Evolutionary conservation across 2,797 vertebrate species (phyloP).

Genomic region (Spinibarbus caldwelli): DNA sequence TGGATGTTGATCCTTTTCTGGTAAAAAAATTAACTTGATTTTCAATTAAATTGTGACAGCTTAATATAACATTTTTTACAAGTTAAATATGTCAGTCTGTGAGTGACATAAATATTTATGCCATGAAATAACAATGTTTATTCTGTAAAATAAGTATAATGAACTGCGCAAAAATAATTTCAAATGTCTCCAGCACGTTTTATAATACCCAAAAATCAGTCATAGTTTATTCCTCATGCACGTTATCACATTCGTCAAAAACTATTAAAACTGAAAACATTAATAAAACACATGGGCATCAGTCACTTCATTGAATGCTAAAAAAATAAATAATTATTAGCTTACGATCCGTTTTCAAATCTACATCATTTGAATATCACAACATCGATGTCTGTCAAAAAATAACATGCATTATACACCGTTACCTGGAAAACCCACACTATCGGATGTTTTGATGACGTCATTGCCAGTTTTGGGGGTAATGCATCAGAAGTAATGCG

Average conservation of each 20-base stretch:
- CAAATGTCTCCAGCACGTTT: too few species aligned
- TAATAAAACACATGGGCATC: neutral
- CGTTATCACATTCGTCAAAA: too few species aligned
- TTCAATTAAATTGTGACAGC: neutral
- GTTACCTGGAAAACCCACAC: neutral
- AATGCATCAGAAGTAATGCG: neutral
- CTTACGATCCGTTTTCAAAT: neutral
- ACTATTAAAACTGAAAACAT: too few species aligned
- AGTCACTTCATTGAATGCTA: neutral
- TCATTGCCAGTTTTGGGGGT: neutral
- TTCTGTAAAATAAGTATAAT: too few species aligned
- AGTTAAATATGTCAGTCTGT: neutral
- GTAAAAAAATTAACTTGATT: too few species aligned
- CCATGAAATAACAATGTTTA: too few species aligned
- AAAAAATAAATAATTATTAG: neutral
- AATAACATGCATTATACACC: neutral
- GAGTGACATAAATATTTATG: too few species aligned
- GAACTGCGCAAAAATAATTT: too few species aligned
- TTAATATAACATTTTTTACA: too few species aligned
- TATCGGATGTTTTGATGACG: neutral
- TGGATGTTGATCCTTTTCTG: neutral
- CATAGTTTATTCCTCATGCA: too few species aligned
- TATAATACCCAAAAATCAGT: too few species aligned
- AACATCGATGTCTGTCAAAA: neutral
- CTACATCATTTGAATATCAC: neutral